Evolutionary conservation across 2,797 vertebrate species (phyloP), one percentile per base, ranked within the genome.

Genomic region (Thripadectes ignobilis): DNA sequence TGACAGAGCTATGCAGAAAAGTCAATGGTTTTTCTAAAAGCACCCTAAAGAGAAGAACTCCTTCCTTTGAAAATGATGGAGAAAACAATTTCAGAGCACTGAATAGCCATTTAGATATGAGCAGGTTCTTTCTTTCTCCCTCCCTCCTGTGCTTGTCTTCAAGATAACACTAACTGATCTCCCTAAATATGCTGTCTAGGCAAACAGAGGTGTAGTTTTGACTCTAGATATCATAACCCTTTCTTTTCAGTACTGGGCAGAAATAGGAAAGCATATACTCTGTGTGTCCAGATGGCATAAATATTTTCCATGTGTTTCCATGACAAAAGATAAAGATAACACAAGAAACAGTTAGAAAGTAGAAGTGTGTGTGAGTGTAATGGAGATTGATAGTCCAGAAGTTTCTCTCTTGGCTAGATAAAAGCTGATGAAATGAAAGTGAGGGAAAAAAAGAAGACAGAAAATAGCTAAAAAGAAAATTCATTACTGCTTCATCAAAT

Each of bases 291-390:
- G 89, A 94, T 88, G 89, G 88, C 76, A 89, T 85, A 91, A 95
- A 95, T 93, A 95, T 88, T 95, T 91, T 69, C 59, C 79, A 54
- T 43, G 83, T 88, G 91, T 96, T 96, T 95, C 85, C 94, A 94
- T 94, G 95, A 96, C 93, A 96, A 96, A 95, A 85, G 87, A 89
- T 91, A 94, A 95, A 94, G 89, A 95, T 93, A 96, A 96, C 88
- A 82, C 72, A 76, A 91, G 61, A 92, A 95, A 72, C 48, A 78
- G 83, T 92, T 73, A 89, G 71, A 84, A 95, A 92, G 89, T 74
- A 61, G 67, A 96, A 94, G 38, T 2, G 6, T 76, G 46, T 89
- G 52, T 85, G 74, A 91, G 52, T 51, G 55, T 79, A 92, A 90
- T 65, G 71, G 71, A 92, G 83, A 89, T 17, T 75, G 79, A 93